phyloP scores from a whole-genome alignment of 2,113 vertebrate genomes.

The Kobus ellipsiprymnus region DNA sequence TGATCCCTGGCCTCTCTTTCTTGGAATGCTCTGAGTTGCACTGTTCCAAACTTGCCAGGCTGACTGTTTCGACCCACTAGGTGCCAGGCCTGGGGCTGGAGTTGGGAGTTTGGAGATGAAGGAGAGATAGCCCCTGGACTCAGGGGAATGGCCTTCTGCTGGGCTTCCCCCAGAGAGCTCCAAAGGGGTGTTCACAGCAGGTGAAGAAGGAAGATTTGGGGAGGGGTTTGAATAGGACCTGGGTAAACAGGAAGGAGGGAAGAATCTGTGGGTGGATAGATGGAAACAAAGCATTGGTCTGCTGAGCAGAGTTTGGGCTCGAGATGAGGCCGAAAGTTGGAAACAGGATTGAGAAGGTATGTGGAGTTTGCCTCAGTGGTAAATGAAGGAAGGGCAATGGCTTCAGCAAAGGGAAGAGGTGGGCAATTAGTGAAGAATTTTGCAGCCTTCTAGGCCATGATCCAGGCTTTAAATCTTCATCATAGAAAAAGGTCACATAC shows the following conservation, averaged over 20 bases:
- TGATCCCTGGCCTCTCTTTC: accelerated
- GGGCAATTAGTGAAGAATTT: too few relatives aligned
- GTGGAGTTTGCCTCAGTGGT: too few relatives aligned
- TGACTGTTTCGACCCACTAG: accelerated
- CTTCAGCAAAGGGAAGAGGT: background rate
- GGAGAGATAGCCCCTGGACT: background rate
- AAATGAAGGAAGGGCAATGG: too few relatives aligned
- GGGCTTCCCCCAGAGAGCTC: background rate
- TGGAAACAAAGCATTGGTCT: background rate
- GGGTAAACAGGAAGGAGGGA: background rate
- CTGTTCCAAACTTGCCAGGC: accelerated
- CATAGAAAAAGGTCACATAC: background rate
- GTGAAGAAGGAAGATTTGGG: background rate
- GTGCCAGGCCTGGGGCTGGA: too few relatives aligned
- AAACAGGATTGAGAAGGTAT: background rate
- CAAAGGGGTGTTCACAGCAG: background rate
- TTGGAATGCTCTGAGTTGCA: background rate
- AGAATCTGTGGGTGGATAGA: accelerated
- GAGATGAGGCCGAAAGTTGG: too few relatives aligned
- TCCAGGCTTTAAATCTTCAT: background rate
- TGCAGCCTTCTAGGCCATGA: accelerated
- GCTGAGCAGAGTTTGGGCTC: background rate
- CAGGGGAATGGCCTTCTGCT: background rate
- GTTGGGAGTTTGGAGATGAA: too few relatives aligned
- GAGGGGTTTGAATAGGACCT: background rate